These are phyloP conservation scores for Spea bombifrons DNA, from an alignment of 2,113 vertebrate species.

Conservation along the genomic window DNA sequence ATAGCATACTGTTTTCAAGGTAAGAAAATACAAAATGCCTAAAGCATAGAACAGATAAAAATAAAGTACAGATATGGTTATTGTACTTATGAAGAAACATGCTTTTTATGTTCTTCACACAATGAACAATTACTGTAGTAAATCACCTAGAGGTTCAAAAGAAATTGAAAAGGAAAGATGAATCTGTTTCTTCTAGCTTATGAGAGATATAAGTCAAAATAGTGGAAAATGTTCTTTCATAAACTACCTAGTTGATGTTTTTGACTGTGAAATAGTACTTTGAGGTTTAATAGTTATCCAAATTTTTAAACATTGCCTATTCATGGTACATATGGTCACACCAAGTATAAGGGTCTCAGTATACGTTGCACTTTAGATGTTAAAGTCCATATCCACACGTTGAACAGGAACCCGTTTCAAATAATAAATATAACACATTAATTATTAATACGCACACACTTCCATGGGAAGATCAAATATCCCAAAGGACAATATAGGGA, in stretches of 20 bases:
- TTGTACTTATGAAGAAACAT: slow-evolving; percentile 40
- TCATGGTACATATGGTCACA: too few relatives aligned
- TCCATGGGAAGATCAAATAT: too few relatives aligned
- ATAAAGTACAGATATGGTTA: slow-evolving; percentile 37
- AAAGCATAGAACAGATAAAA: slow-evolving; percentile 26
- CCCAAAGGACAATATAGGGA: too few relatives aligned
- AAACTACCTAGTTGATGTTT: slow-evolving; percentile 24
- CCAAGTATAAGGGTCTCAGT: too few relatives aligned
- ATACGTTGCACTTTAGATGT: too few relatives aligned
- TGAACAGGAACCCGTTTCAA: too few relatives aligned
- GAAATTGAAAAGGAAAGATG: slow-evolving; percentile 39
- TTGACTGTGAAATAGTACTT: slow-evolving; percentile 25
- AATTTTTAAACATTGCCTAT: background rate
- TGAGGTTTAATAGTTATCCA: slow-evolving; percentile 27
- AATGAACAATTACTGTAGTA: slow-evolving; percentile 36
- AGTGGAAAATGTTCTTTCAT: slow-evolving; percentile 20
- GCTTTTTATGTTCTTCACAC: slow-evolving; percentile 37
- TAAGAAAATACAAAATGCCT: slow-evolving; percentile 37
- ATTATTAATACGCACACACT: too few relatives aligned
- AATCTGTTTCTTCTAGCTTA: slow-evolving; percentile 33
- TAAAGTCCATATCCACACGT: too few relatives aligned
- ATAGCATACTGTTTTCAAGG: slow-evolving; percentile 10
- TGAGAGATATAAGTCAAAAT: slow-evolving; percentile 45
- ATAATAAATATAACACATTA: too few relatives aligned
- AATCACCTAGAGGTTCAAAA: slow-evolving; percentile 38